Evolutionary conservation across 2,113 vertebrate genomes (phyloP).

Genomic region (Ceyx margarethae): DNA sequence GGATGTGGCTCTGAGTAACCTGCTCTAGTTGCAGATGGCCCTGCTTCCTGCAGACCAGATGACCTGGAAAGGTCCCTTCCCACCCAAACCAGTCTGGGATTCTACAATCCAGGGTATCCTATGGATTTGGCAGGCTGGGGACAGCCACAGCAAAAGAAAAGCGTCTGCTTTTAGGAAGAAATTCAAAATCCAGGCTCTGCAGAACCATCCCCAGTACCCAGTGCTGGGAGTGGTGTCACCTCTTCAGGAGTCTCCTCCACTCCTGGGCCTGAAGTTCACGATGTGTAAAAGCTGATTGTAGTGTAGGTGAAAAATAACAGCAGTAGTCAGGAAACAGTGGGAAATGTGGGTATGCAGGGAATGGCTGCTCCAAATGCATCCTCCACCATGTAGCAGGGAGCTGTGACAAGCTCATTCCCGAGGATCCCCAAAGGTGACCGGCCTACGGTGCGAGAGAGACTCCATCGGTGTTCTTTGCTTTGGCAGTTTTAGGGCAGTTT

Average conservation of each 20-base stretch:
- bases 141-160: too few species aligned
- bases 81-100: background rate
- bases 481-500: too few species aligned
- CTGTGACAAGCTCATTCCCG: background rate
- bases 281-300: background rate
- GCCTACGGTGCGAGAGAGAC: background rate
- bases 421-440: background rate
- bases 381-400: background rate
- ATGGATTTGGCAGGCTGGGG: background rate
- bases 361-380: background rate
- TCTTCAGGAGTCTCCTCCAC: background rate
- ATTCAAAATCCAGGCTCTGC: background rate
- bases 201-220: accelerated
- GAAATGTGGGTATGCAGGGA: background rate
- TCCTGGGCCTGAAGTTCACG: accelerated
- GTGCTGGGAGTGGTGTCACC: accelerated
- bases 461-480: background rate
- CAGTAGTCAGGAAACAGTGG: background rate
- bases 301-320: accelerated
- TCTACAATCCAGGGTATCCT: background rate
- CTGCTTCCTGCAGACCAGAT: too few species aligned
- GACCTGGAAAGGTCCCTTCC: background rate
- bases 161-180: too few species aligned
- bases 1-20: too few species aligned
- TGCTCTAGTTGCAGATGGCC: too few species aligned